phyloP scores from a whole-genome alignment of 2,888 invertebrate species.

The Meandrusa payeni region DNA sequence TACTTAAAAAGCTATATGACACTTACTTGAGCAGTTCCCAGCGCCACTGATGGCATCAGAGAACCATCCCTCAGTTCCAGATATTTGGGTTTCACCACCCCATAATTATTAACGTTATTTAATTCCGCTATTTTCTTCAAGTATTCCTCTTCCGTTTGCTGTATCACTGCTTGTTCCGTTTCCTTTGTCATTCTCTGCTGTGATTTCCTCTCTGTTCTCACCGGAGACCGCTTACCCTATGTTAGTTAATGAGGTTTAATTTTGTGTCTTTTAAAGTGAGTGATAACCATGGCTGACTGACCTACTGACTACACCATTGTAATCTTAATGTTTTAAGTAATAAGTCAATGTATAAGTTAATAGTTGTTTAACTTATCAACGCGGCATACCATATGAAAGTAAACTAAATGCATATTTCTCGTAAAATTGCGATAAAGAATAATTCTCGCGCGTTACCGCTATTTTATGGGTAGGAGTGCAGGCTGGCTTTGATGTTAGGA shows the following conservation, averaged over 20 bases:
- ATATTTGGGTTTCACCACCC: slow-evolving; percentile 36
- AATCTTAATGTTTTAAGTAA: too few relatives aligned
- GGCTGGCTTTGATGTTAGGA: too few relatives aligned
- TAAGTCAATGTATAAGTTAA: too few relatives aligned
- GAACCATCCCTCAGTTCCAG: slow-evolving; percentile 43
- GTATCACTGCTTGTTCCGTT: not conserved
- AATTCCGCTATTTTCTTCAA: slow-evolving; percentile 43
- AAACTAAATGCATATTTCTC: too few relatives aligned
- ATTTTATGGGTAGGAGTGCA: too few relatives aligned
- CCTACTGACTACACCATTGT: too few relatives aligned
- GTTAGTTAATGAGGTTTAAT: slow-evolving; percentile 26
- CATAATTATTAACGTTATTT: slow-evolving; percentile 41
- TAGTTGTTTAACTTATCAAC: too few relatives aligned
- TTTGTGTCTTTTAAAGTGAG: too few relatives aligned
- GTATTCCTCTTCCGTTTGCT: slow-evolving; percentile 35
- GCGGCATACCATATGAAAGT: too few relatives aligned
- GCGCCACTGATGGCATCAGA: slow-evolving; percentile 49
- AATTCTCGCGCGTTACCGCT: too few relatives aligned
- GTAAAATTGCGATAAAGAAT: too few relatives aligned
- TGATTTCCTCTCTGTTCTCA: slow-evolving; percentile 21
- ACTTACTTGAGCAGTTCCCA: slow-evolving; percentile 65
- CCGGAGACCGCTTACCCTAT: slow-evolving; percentile 42
- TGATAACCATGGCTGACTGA: too few relatives aligned
- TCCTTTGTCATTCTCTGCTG: slow-evolving; percentile 4
- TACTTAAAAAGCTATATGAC: not conserved